A percentile compares a stretch with the other conserved stretches of the same genome.
phyloP scores from a whole-genome alignment of 2,797 vertebrate genomes.

The Gallirallus australis region DNA sequence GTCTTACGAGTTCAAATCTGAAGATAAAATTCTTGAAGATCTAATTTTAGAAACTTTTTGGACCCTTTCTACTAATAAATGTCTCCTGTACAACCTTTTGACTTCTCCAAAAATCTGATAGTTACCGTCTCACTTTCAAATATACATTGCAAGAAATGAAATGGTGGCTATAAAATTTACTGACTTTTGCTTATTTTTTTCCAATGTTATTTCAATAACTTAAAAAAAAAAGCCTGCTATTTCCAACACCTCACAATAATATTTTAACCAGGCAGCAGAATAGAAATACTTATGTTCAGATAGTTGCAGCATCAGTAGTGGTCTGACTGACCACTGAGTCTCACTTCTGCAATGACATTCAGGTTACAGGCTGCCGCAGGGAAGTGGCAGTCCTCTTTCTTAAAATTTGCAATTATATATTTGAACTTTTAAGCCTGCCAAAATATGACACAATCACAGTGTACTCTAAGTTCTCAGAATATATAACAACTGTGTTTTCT shows the following conservation, averaged over 20 bases:
- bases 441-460: not conserved
- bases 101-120: not conserved
- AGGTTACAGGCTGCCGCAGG: not conserved
- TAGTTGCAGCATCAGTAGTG: not conserved
- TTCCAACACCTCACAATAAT: not conserved
- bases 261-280: not conserved
- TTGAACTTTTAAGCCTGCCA: slow-evolving; percentile 11
- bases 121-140: not conserved
- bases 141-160: not conserved
- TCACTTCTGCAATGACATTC: not conserved
- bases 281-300: not conserved
- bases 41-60: not conserved
- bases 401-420: slow-evolving; percentile 4
- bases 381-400: not conserved
- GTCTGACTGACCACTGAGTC: not conserved
- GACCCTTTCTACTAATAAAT: not conserved
- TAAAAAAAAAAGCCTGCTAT: not conserved
- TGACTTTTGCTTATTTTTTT: not conserved
- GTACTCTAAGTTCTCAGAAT: slow-evolving; percentile 2
- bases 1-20: not conserved
- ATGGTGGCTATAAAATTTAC: not conserved
- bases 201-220: not conserved
- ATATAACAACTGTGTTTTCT: not conserved
- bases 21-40: not conserved
- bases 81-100: not conserved